Conservation (phyloP, 2,113 vertebrate genomes). For the Boleophthalmus pectinirostris region DNA sequence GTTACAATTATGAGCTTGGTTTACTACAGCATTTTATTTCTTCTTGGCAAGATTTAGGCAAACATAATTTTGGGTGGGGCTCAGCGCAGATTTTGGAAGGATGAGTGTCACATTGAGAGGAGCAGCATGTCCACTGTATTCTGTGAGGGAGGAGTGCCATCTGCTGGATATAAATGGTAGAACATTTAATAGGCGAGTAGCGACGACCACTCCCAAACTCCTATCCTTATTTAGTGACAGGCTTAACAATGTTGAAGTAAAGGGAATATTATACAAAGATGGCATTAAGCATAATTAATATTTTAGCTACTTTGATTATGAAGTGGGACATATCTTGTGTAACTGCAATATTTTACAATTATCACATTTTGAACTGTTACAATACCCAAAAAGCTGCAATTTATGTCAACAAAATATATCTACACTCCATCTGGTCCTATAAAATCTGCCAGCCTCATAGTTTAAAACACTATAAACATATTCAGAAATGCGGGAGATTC, state of each 20-base stretch:
- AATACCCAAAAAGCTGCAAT: neutral
- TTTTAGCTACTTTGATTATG: neutral
- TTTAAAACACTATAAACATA: no score
- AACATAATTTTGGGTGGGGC: constrained; percentile 75
- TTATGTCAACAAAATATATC: neutral
- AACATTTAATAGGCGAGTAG: neutral
- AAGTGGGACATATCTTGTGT: neutral
- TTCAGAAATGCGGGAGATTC: no score
- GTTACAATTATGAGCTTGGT: neutral
- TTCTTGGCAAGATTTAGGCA: constrained; percentile 7
- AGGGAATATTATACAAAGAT: neutral
- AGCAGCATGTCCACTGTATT: constrained; percentile 1
- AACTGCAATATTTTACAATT: neutral
- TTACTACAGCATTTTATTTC: constrained; percentile 1
- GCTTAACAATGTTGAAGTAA: neutral
- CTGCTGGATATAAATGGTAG: constrained; percentile 52
- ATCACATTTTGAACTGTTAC: neutral
- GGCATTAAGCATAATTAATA: neutral
- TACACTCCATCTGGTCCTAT: no score
- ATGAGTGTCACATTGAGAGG: constrained; percentile 44
- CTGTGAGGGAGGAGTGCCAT: constrained; percentile 56
- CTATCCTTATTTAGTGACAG: neutral
- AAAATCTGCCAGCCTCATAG: no score
- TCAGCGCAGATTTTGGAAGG: constrained; percentile 53
- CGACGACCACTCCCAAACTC: constrained; percentile 56